These are phyloP conservation scores for Petrolisthes cinctipes DNA, from an alignment of 2,888 invertebrate species.

Conservation along the genomic window DNA sequence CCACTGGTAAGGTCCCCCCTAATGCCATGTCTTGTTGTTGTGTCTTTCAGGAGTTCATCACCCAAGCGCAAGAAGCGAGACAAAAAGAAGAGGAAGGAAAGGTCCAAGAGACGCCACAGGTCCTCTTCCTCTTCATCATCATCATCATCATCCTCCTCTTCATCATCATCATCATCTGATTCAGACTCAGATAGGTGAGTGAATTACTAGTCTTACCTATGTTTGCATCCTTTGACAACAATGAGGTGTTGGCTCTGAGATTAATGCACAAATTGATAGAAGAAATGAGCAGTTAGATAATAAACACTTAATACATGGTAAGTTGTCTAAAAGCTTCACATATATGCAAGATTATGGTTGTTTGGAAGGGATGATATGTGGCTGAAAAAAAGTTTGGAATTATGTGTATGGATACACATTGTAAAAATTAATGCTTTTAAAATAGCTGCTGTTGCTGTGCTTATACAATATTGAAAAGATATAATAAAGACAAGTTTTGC, in stretches of 20 bases:
- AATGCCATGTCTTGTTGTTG: background rate
- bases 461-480: too few relatives aligned
- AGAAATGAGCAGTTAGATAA: background rate
- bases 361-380: too few relatives aligned
- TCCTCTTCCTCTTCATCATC: constrained; percentile 61
- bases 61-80: constrained; percentile 62
- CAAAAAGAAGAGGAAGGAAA: constrained; percentile 62
- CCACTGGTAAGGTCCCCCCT: too few relatives aligned
- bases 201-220: background rate
- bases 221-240: background rate
- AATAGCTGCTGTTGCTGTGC: too few relatives aligned
- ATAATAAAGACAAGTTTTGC: too few relatives aligned
- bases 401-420: too few relatives aligned
- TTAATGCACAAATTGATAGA: background rate
- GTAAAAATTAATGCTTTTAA: too few relatives aligned
- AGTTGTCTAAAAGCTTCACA: too few relatives aligned
- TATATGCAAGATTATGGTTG: too few relatives aligned
- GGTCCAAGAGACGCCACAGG: constrained; percentile 57
- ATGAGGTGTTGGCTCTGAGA: background rate
- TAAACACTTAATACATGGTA: too few relatives aligned
- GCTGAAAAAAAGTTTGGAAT: too few relatives aligned
- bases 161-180: constrained; percentile 50
- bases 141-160: constrained; percentile 53
- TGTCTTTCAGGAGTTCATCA: constrained; percentile 53
- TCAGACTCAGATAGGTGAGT: constrained; percentile 51